Evolutionary conservation across 2,888 invertebrate species (phyloP), one percentile per base, ranked within the genome.

Genomic region (Flabesymbios commensalis): DNA sequence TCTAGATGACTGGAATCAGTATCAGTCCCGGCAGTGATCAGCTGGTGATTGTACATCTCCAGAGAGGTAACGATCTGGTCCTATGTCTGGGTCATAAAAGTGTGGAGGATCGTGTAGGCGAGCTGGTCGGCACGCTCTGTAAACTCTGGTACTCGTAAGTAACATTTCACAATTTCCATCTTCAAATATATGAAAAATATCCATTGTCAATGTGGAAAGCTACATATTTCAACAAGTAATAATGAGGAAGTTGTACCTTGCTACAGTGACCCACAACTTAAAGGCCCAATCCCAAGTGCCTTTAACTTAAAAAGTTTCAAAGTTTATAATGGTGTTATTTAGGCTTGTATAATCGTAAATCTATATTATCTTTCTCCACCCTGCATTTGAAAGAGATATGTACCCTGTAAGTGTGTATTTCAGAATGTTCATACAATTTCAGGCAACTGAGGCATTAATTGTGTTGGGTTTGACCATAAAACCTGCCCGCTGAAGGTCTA

Each of bases 51-150:
- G 86, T 96, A 70, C 94, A 94, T 83, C 88, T 93, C 51, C 89
- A 90, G 53, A 88, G 89, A 19, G 91, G 92, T 59, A 94, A 95
- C 83, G 96, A 97, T 85, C 87, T 96, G 69, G 92, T 96, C 39
- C 86, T 94, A 71, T 90, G 93, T 0, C 86, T 96, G 31, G 43
- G 32, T 17, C 63, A 70, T 10, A 79, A 78, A 43, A 89, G 90
- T 66, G 78, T 87, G 90, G 88, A 70, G 7, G 59, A 67, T n/a
- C 36, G 43, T n/a, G 59, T 94, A 54, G 95, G 94, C 0, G 95
- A 96, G 82, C 85, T 94, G 32, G 87, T 95, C 17, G 96, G 94
- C 17, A 87, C 90, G 57, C 84, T 95, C 26, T 45, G 17, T 10
- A 36, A 29, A 24, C 28, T 31, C 22, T 29, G 39, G 39, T 14